Conservation (phyloP, 2,797 vertebrate species). For the Danio jaintianensis region DNA sequence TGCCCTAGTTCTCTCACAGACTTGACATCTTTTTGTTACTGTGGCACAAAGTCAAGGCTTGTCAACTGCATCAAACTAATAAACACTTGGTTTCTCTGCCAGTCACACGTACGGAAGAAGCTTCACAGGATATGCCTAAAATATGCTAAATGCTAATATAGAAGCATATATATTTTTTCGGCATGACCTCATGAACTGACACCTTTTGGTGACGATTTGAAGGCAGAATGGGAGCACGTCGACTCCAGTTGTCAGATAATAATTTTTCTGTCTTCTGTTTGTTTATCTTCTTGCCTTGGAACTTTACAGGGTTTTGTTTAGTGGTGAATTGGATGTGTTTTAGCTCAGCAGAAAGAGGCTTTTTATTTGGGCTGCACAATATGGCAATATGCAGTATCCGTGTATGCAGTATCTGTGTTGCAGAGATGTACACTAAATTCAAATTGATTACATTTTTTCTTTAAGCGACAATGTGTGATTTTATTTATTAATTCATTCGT, state of each 20-base stretch:
- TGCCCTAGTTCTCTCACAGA: conserved; percentile 2
- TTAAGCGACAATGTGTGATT: too few relatives aligned
- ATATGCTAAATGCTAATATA: conserved; percentile 7
- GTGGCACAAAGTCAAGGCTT: not conserved
- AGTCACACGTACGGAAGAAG: not conserved
- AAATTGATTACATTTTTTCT: too few relatives aligned
- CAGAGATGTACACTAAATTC: too few relatives aligned
- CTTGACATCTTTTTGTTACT: conserved; percentile 35
- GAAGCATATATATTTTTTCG: not conserved
- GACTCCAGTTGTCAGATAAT: not conserved
- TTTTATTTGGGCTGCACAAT: too few relatives aligned
- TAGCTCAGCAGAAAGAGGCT: not conserved
- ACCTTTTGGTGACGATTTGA: not conserved
- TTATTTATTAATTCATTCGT: too few relatives aligned
- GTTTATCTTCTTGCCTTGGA: not conserved
- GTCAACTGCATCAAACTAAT: conserved; percentile 41
- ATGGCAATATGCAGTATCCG: too few relatives aligned
- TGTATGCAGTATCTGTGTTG: too few relatives aligned
- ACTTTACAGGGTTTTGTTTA: not conserved
- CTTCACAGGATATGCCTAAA: conserved; percentile 4
- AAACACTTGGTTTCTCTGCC: conserved; percentile 11
- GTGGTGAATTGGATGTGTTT: not conserved
- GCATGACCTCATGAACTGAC: not conserved
- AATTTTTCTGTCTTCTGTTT: not conserved
- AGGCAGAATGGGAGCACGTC: conserved; percentile 18